Evolutionary conservation across 2,797 vertebrate genomes (phyloP).

Genomic region (Brotula barbata): DNA sequence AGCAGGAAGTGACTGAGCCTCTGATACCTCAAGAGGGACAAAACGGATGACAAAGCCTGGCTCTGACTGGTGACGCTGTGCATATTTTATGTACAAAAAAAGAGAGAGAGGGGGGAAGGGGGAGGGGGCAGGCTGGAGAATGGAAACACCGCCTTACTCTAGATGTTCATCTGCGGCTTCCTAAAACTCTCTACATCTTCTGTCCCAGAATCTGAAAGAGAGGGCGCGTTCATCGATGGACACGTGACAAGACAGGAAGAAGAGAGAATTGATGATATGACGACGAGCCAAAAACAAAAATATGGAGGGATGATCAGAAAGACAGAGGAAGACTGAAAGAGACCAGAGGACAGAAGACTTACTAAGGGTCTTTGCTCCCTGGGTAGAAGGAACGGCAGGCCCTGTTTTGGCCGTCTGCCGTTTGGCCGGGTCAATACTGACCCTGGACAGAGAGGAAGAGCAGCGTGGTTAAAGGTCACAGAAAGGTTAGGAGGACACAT

Average conservation of each 20-base stretch:
- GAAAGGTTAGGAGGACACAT: slow-evolving; percentile 70
- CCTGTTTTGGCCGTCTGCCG: slow-evolving; percentile 83
- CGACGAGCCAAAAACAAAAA: slow-evolving; percentile 41
- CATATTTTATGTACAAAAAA: too few relatives aligned
- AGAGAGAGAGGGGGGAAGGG: not conserved
- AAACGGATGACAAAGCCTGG: slow-evolving; percentile 53
- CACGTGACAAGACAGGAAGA: slow-evolving; percentile 45
- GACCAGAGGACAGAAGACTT: slow-evolving; percentile 79
- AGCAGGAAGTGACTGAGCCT: slow-evolving; percentile 46
- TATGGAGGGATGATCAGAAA: slow-evolving; percentile 54
- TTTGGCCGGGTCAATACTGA: slow-evolving; percentile 86
- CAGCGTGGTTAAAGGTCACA: slow-evolving; percentile 76
- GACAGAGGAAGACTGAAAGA: slow-evolving; percentile 43
- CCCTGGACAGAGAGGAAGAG: slow-evolving; percentile 81
- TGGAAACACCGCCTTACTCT: slow-evolving; percentile 74
- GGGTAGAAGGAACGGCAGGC: slow-evolving; percentile 76
- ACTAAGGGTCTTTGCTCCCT: slow-evolving; percentile 85
- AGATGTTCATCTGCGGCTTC: slow-evolving; percentile 74
- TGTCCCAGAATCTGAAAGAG: slow-evolving; percentile 74
- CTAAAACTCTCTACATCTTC: slow-evolving; percentile 78
- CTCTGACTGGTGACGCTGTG: slow-evolving; percentile 37
- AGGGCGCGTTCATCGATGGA: slow-evolving; percentile 43
- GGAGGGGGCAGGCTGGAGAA: slow-evolving; percentile 3
- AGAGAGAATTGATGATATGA: slow-evolving; percentile 58
- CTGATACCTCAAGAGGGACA: slow-evolving; percentile 50